Base-by-base conservation (phyloP, 2,888 invertebrate species). In the Anticlea derivata region DNA sequence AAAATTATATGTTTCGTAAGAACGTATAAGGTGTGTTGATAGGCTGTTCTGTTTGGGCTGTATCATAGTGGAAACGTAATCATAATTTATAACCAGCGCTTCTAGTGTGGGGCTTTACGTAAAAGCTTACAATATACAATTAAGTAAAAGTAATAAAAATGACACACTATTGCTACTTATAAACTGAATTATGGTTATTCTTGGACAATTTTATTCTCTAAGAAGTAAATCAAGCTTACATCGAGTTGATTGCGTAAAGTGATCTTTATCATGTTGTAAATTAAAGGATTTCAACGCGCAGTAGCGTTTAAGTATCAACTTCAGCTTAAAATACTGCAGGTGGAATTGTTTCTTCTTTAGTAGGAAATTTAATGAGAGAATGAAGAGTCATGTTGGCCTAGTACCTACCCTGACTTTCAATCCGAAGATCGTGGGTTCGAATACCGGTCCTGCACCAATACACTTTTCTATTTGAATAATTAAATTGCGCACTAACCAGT, bases 91-190 rank as follows among this genome's bases (percentile, higher is more conserved):
- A 45, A 38, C 33, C 48, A 24, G 8, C 29, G 23, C 26, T 48
- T 24, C 23, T 30, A 35, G 35, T 46, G 54, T 26, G 38, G 30
- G 47, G 38, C 39, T 51, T 55, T 51, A 55, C 51, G 55, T 51
- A 51, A 53, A 55, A 51, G 48, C 51, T 40, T 39, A 35, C 35
- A 37, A 43, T 53, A 39, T 52, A 52, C 43, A 49, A 53, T 53
- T 53, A 48, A 53, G 48, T 48, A 40, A 53, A 48, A 44, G 48
- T 44, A 34, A 48, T 53, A 53, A 53, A 53, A 53, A 53, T 44
- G 48, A 53, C 53, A 53, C 48, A 48, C 48, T 45, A 39, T 53
- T 53, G 53, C 53, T 48, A 53, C 53, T 53, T 48, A 44, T 48
- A 48, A 40, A 30, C 53, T 53, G 44, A 53, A 48, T 49, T 44